A percentile compares a stretch with the other conserved stretches of the same genome.
phyloP scores from a whole-genome alignment of 2,113 vertebrate genomes.

The Choloepus hoffmanni region DNA sequence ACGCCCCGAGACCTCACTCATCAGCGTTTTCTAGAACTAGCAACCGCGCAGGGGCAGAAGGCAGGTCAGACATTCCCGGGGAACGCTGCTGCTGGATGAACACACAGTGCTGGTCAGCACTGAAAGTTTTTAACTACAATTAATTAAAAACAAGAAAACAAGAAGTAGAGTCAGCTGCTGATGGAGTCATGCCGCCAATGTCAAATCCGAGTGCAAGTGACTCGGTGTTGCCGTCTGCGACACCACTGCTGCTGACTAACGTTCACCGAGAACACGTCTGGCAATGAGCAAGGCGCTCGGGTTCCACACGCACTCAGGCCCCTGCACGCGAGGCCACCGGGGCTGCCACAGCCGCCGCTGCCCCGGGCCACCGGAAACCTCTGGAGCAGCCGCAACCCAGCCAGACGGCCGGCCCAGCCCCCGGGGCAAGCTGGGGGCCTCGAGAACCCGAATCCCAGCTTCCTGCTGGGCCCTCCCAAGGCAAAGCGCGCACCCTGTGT shows the following conservation, averaged over 20 bases:
- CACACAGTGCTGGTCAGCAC: no score
- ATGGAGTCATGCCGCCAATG: rapidly evolving
- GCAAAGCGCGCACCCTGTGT: no score
- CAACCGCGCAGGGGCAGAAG: no score
- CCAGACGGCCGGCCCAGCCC: background rate
- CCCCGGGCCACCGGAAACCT: background rate
- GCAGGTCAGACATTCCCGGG: no score
- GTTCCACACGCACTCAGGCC: background rate
- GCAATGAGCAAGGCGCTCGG: background rate
- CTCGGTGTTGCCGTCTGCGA: background rate
- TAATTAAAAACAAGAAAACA: background rate
- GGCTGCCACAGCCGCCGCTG: background rate
- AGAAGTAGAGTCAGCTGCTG: background rate
- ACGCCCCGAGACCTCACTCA: no score
- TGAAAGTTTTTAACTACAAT: no score
- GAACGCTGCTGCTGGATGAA: no score
- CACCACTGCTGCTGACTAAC: background rate
- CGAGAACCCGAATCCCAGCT: background rate
- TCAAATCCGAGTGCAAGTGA: background rate
- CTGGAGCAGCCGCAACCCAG: background rate
- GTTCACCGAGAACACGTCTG: background rate
- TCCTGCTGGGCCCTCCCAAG: background rate
- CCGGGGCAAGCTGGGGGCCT: background rate
- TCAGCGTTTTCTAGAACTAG: no score
- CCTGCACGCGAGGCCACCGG: background rate